Base-by-base conservation (phyloP, 1,140 invertebrate species). In the Solenopsis fugax region DNA sequence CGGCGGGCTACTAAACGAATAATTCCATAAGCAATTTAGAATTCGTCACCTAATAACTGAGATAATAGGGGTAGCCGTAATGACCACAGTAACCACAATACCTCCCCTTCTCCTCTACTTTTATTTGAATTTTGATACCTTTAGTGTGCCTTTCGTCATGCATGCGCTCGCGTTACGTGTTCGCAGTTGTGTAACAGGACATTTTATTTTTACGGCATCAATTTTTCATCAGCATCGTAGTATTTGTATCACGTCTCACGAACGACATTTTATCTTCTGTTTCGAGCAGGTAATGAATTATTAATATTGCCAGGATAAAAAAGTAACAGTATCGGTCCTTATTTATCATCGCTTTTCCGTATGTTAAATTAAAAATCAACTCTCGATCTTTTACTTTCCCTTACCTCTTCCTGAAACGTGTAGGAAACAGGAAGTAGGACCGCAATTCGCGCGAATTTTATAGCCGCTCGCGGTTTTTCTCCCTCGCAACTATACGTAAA, bases 201-300 rank as follows among this genome's bases (percentile, higher is more conserved):
- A 10, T 21, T 67, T 54, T 52, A 13, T 62, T 37, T 37, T 54
- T 21, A 37, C 21, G 16, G 18, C 10, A 34, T 69, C 76, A 45
- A 52, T 80, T 52, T 80, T 80, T 52, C 52, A 80, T 69, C 77
- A 41, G 24, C 64, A 52, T 24, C n/a, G 2, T 52, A 54, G 34
- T 69, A 62, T 77, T 77, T 62, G 37, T 75, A 77, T 34, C 56
- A 24, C 75, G 58, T 54, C 24, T 24, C 60, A 41, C 62, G 18
- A 48, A 41, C 34, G 21, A 67, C 48, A 69, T 37, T 80, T 21
- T 52, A 67, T 80, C 29, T 52, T 41, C 48, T 13, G n/a, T 13
- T 54, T 24, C 77, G 9, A 24, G 45, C 24, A 37, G 50, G 52
- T 41, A 54, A 54, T 69, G 48, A 69, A 54, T 52, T 54, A 81